Evolutionary conservation across 2,113 vertebrate species (phyloP).

Genomic region (Pteruthius melanotis): DNA sequence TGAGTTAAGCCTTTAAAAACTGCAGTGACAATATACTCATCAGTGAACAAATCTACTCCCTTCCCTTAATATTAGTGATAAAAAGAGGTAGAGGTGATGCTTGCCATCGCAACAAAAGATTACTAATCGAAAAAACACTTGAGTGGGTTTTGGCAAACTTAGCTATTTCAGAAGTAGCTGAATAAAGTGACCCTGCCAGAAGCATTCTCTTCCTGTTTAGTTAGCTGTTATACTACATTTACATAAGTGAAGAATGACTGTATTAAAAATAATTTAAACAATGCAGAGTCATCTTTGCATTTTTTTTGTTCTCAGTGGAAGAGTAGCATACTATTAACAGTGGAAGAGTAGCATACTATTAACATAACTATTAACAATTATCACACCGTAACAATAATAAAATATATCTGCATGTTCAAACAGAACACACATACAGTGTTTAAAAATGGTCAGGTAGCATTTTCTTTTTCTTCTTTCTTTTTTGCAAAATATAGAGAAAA

Average conservation of each 20-base stretch:
- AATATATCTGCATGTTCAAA: not conserved
- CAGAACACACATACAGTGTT: not conserved
- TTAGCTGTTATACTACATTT: not conserved
- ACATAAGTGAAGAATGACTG: not conserved
- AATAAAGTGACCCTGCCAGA: constrained; percentile 20
- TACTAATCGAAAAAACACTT: not conserved
- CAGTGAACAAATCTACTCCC: not conserved
- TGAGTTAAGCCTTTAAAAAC: not conserved
- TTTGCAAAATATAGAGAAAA: not conserved
- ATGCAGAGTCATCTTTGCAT: not conserved
- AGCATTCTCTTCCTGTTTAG: not conserved
- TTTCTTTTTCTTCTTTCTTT: not conserved
- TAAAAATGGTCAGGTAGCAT: not conserved
- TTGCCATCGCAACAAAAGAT: not conserved
- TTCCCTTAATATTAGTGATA: not conserved
- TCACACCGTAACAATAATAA: not conserved
- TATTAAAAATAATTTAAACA: not conserved
- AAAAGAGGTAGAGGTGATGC: not conserved
- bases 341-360: not conserved
- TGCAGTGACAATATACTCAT: not conserved
- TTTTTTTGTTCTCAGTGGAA: not conserved
- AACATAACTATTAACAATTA: no score
- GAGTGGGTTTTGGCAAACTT: constrained; percentile 1
- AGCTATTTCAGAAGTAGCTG: not conserved
- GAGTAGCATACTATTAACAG: not conserved